Evolutionary conservation across 2,113 vertebrate genomes (phyloP), one percentile per base, ranked within the genome.

Genomic region (Caracal caracal): DNA sequence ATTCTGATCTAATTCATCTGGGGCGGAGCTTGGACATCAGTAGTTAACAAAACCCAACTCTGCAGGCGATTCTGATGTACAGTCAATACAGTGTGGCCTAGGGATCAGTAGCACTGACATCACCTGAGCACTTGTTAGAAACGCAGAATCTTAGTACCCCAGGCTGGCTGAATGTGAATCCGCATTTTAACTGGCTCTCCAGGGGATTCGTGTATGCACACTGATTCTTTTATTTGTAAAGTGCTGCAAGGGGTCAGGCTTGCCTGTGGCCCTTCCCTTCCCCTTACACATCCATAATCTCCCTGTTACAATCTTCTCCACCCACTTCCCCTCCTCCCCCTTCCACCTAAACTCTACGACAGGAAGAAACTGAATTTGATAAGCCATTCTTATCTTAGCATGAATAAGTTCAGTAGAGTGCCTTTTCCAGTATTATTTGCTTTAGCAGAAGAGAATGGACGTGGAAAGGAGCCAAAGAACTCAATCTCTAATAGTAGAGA

Each of bases 1-100:
- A 90, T 94, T 90, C 79, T 85, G n/a, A 83, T 37, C 95, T 85
- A 88, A 89, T 51, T 68, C 30, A 59, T 65, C 9, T 53, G 63
- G n/a, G 19, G 19, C 61, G 1, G 37, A 20, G 37, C 19, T 61
- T 37, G 33, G 35, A 30, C 20, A 88, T 61, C 15, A 43, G 51
- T 61, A 37, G 8, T 63, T 56, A 26, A 68, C 87, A 49, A 78
- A n/a, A 37, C 30, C 1, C 28, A 22, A 43, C 4, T 24, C 6
- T 12, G 65, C 59, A 35, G 26, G 7, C 24, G 20, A 87, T 80
- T 88, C 30, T 86, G 26, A 40, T 49, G 24, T 47, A 16, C 5
- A 81, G 28, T 4, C 28, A 88, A 80, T 88, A 37, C 47, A 70
- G 28, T 43, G 63, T 75, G 26, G 15, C 40, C 35, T 47, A 4